Evolutionary conservation across 2,888 invertebrate species (phyloP).

Genomic region (Clitarchus hookeri): DNA sequence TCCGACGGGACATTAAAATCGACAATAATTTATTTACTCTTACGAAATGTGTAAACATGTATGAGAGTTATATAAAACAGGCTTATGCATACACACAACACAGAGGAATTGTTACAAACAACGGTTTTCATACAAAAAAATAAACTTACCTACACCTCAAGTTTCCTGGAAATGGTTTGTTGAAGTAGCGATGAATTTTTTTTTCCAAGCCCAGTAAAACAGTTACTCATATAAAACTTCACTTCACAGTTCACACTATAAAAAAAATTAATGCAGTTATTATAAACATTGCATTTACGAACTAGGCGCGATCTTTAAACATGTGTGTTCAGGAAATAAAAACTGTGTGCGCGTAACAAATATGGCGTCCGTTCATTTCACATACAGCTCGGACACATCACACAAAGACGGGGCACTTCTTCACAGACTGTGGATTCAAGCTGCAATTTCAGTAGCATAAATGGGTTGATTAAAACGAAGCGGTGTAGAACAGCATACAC

Average conservation of each 20-base stretch:
- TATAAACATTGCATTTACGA: neutral
- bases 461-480: neutral
- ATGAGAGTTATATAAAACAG: no score
- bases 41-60: no score
- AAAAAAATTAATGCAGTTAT: neutral
- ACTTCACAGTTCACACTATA: slow-evolving; percentile 3
- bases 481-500: neutral
- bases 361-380: neutral
- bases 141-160: neutral
- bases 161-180: neutral
- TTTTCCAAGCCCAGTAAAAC: neutral
- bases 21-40: no score
- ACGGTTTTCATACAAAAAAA: neutral
- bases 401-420: neutral
- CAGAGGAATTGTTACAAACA: no score
- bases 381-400: neutral
- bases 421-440: neutral
- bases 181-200: neutral
- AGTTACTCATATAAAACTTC: neutral
- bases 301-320: neutral
- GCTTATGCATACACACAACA: no score
- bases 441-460: neutral
- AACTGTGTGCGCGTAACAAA: neutral
- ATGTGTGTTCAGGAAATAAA: neutral
- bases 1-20: no score